Evolutionary conservation across 1,140 invertebrate species (phyloP).

Genomic region (Lasioglossum baleicum): DNA sequence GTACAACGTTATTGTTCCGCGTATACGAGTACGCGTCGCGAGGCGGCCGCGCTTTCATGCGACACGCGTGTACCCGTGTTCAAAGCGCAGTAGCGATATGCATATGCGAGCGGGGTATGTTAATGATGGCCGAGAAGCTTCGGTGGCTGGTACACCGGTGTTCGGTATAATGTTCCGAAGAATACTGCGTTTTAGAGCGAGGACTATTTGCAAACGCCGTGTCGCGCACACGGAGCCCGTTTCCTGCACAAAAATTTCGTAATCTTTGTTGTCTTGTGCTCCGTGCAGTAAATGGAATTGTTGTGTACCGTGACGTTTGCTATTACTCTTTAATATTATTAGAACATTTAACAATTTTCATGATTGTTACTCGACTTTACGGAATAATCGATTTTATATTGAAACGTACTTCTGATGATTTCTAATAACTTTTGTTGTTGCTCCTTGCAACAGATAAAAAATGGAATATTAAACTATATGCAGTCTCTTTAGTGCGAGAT

Average conservation of each 20-base stretch:
- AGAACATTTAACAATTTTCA: no score
- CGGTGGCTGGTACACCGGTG: constrained; percentile 41
- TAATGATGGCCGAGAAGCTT: constrained; percentile 68
- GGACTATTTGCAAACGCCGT: background rate
- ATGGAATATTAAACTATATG: no score
- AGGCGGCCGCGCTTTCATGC: constrained; percentile 47
- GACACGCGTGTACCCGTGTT: constrained; percentile 55
- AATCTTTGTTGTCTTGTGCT: no score
- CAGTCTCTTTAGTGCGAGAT: no score
- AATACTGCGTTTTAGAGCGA: background rate
- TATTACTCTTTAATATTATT: no score
- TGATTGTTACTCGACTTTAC: no score
- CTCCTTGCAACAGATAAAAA: no score
- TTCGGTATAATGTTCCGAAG: constrained; percentile 5
- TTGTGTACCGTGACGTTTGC: no score
- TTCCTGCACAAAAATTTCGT: background rate
- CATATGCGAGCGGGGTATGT: constrained; percentile 70
- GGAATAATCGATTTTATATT: no score
- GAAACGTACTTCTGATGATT: no score
- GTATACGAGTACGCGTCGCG: constrained; percentile 51
- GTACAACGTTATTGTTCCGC: constrained; percentile 66
- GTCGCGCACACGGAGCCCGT: background rate
- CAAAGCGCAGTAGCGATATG: constrained; percentile 65
- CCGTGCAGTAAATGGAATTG: no score
- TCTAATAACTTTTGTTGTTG: no score